phyloP scores from a whole-genome alignment of 2,888 invertebrate species.

The Esperia sulphurella region DNA sequence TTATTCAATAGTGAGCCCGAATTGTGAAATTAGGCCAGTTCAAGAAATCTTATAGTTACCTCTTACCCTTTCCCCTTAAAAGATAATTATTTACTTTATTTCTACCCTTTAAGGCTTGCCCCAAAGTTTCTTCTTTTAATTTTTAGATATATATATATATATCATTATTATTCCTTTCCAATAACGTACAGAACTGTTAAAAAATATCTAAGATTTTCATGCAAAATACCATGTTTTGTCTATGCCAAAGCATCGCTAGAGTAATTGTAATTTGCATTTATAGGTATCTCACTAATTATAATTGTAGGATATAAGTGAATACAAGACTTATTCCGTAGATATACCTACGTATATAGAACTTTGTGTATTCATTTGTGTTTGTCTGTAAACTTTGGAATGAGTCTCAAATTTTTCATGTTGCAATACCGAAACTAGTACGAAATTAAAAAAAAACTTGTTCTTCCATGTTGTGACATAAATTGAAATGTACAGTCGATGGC shows the following conservation, averaged over 20 bases:
- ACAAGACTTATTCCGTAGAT: conserved; percentile 76
- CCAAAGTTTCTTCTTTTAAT: too few species aligned
- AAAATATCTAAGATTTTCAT: conserved; percentile 24
- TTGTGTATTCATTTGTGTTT: conserved; percentile 56
- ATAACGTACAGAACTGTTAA: conserved; percentile 8
- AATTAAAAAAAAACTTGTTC: not conserved
- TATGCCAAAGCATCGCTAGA: conserved; percentile 80
- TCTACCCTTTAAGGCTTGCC: too few species aligned
- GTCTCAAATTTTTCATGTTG: conserved; percentile 51
- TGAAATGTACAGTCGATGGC: conserved; percentile 4
- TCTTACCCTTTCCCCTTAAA: too few species aligned
- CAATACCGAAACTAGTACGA: conserved; percentile 10
- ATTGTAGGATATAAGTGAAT: conserved; percentile 55
- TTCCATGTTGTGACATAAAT: conserved; percentile 5
- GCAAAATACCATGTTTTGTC: conserved; percentile 73
- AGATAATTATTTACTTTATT: too few species aligned
- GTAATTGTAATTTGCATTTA: conserved; percentile 77
- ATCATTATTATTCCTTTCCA: too few species aligned
- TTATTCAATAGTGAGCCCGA: too few species aligned
- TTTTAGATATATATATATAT: too few species aligned
- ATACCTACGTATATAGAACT: conserved; percentile 39
- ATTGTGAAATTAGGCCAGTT: too few species aligned
- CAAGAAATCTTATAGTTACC: too few species aligned
- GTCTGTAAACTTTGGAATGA: conserved; percentile 51
- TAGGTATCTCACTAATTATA: conserved; percentile 77